Conservation (phyloP, 2,113 vertebrate genomes). For the Ophiodon elongatus region DNA sequence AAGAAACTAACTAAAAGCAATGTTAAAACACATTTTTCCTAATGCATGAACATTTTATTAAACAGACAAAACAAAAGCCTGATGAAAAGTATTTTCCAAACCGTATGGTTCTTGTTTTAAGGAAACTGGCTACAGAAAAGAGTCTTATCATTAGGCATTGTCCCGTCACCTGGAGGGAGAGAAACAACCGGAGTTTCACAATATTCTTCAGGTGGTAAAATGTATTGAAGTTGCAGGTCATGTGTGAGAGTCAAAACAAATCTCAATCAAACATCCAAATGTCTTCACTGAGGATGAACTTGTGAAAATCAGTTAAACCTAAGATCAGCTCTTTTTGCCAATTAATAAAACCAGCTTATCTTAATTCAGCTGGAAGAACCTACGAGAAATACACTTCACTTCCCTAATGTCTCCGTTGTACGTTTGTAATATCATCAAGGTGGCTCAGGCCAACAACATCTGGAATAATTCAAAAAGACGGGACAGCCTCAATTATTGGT, state of each 20-base stretch:
- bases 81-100: background rate
- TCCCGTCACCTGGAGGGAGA: background rate
- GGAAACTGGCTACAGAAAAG: background rate
- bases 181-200: background rate
- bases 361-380: constrained; percentile 4
- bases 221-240: background rate
- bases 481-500: constrained; percentile 12
- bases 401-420: background rate
- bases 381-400: background rate
- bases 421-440: constrained; percentile 25
- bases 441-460: constrained; percentile 31
- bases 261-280: background rate
- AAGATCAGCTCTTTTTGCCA: background rate
- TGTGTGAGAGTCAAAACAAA: background rate
- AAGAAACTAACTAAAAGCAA: background rate
- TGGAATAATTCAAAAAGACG: constrained; percentile 13
- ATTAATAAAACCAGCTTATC: constrained; percentile 4
- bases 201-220: background rate
- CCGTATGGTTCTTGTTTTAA: background rate
- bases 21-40: background rate
- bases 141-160: background rate
- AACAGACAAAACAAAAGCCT: background rate
- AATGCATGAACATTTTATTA: background rate
- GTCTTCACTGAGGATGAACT: background rate
- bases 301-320: background rate